These are phyloP conservation scores for Melieria crassipennis DNA, from an alignment of 2,888 invertebrate genomes.

Conservation along the genomic window DNA sequence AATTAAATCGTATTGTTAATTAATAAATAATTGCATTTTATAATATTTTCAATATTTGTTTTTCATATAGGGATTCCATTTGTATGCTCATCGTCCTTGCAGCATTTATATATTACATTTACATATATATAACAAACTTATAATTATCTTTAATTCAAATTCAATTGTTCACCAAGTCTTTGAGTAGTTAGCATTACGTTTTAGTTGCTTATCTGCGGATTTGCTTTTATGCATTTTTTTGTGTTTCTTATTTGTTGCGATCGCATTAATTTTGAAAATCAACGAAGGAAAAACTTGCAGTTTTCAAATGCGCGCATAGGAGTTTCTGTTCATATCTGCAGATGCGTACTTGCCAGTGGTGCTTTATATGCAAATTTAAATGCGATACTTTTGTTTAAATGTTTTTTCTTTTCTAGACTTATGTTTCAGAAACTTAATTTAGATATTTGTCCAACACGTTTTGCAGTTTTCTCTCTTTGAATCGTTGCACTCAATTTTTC, in stretches of 20 bases:
- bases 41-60: constrained; percentile 16
- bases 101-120: not conserved
- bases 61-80: constrained; percentile 12
- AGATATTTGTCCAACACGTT: too few relatives aligned
- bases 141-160: not conserved
- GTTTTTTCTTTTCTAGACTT: too few relatives aligned
- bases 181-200: not conserved
- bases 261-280: not conserved
- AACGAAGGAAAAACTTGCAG: not conserved
- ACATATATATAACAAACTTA: constrained; percentile 30
- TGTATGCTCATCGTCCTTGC: not conserved
- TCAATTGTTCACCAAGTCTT: constrained; percentile 6
- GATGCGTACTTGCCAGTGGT: too few relatives aligned
- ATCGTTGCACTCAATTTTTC: too few relatives aligned
- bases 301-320: not conserved
- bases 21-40: constrained; percentile 17
- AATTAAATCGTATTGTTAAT: not conserved
- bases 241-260: not conserved
- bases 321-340: too few relatives aligned
- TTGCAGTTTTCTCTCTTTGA: too few relatives aligned
- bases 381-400: too few relatives aligned
- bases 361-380: too few relatives aligned
- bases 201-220: too few relatives aligned
- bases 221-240: not conserved
- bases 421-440: too few relatives aligned